A percentile compares a stretch with the other conserved stretches of the same genome.
These are phyloP conservation scores for Tyrophagus putrescentiae DNA, from an alignment of 1,140 invertebrate genomes.

Conservation along the genomic window DNA sequence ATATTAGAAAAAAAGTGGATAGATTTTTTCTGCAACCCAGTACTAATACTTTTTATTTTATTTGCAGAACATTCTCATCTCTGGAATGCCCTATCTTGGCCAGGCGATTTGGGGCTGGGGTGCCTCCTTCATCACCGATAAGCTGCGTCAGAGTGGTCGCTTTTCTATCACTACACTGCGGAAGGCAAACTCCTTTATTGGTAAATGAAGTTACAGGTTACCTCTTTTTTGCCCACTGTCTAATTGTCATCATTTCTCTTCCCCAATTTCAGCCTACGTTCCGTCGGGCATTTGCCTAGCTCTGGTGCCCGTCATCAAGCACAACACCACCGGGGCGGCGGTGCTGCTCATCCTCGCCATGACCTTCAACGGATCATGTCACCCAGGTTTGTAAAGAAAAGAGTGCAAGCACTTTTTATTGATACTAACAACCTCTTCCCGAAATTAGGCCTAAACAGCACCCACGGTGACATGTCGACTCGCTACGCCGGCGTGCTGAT, in stretches of 20 bases:
- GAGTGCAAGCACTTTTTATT: too few relatives aligned
- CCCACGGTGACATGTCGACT: conserved; percentile 26
- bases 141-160: conserved; percentile 28
- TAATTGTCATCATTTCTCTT: too few relatives aligned
- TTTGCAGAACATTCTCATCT: conserved; percentile 41
- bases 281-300: conserved; percentile 53
- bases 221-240: not conserved
- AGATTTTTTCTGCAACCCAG: not conserved
- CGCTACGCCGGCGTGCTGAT: conserved; percentile 28
- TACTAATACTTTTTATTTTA: conserved; percentile 3
- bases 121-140: conserved; percentile 39
- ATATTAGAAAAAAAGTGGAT: too few relatives aligned
- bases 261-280: conserved; percentile 39
- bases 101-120: conserved; percentile 38
- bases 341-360: conserved; percentile 24
- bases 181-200: conserved; percentile 26
- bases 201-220: conserved; percentile 16
- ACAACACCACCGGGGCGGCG: conserved; percentile 33
- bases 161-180: conserved; percentile 22
- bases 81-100: conserved; percentile 42
- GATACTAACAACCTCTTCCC: conserved; percentile 22
- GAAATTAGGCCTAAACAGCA: conserved; percentile 23
- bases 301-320: conserved; percentile 50
- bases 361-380: conserved; percentile 25
- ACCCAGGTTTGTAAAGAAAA: too few relatives aligned